Conservation (phyloP, 2,113 vertebrate species). For the Edolisoma coerulescens region DNA sequence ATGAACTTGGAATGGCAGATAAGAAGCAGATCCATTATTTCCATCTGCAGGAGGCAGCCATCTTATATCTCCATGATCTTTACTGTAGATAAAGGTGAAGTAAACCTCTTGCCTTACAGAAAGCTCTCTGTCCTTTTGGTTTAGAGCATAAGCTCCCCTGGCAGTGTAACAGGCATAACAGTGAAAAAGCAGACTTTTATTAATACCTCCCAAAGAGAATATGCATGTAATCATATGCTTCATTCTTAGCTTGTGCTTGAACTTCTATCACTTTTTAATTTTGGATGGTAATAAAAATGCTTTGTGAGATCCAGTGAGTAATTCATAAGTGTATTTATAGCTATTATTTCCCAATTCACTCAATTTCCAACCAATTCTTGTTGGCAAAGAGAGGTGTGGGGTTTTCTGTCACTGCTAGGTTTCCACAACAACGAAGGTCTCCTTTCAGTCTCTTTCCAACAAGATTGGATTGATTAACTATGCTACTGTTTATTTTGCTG, state of each 20-base stretch:
- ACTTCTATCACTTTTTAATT: neutral
- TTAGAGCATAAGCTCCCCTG: neutral
- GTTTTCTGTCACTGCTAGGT: neutral
- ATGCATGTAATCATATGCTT: neutral
- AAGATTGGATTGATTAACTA: constrained; percentile 45
- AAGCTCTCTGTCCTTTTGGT: neutral
- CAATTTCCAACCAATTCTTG: neutral
- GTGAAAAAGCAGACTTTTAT: neutral
- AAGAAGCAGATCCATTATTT: constrained; percentile 12
- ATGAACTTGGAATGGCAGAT: constrained; percentile 9
- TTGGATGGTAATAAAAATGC: constrained; percentile 25
- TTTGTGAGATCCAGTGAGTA: neutral
- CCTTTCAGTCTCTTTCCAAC: neutral
- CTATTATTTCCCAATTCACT: neutral
- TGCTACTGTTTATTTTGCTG: constrained; percentile 26
- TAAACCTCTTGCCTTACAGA: neutral
- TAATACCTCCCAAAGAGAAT: neutral
- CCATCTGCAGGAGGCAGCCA: neutral
- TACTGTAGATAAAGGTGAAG: neutral
- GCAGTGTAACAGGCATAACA: neutral
- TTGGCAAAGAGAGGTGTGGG: neutral
- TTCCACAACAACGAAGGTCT: constrained; percentile 12
- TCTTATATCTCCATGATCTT: neutral
- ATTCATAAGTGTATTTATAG: neutral
- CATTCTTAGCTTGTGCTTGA: neutral